phyloP scores from a whole-genome alignment of 2,797 vertebrate genomes.

The Muraenolepis orangiensis region DNA sequence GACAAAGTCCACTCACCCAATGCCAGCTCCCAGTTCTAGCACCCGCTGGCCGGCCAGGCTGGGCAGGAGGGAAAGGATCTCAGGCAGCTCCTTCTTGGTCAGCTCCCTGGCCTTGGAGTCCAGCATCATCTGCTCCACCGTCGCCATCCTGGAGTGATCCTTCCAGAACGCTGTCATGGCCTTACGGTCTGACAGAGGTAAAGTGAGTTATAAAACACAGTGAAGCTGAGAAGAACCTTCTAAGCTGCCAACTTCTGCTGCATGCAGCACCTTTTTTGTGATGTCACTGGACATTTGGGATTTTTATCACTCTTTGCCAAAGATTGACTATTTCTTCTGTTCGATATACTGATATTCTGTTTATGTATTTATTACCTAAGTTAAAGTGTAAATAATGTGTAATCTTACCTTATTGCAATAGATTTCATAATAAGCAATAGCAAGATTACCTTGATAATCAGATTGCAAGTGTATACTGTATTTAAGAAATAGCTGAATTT shows the following conservation, averaged over 20 bases:
- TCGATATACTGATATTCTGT: no score
- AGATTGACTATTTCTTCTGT: no score
- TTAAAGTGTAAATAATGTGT: background rate
- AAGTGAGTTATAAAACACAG: no score
- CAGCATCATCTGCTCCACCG: constrained; percentile 85
- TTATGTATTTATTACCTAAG: background rate
- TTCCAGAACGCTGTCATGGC: constrained; percentile 81
- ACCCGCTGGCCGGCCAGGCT: constrained; percentile 57
- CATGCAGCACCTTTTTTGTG: background rate
- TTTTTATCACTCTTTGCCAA: no score
- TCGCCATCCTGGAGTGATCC: constrained; percentile 73
- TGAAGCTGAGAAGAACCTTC: no score
- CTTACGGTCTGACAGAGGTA: constrained; percentile 50
- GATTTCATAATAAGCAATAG: background rate
- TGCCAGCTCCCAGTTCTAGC: constrained; percentile 82
- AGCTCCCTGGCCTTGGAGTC: constrained; percentile 76
- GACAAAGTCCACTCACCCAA: constrained; percentile 77
- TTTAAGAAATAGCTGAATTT: background rate
- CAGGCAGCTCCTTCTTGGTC: constrained; percentile 73
- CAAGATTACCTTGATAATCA: background rate
- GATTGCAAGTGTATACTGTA: background rate
- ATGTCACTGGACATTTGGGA: background rate
- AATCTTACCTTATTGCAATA: background rate
- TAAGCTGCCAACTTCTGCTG: background rate
- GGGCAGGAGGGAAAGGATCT: constrained; percentile 78